Conservation (phyloP, 2,888 invertebrate species). For the Lasioglossum vierecki region DNA sequence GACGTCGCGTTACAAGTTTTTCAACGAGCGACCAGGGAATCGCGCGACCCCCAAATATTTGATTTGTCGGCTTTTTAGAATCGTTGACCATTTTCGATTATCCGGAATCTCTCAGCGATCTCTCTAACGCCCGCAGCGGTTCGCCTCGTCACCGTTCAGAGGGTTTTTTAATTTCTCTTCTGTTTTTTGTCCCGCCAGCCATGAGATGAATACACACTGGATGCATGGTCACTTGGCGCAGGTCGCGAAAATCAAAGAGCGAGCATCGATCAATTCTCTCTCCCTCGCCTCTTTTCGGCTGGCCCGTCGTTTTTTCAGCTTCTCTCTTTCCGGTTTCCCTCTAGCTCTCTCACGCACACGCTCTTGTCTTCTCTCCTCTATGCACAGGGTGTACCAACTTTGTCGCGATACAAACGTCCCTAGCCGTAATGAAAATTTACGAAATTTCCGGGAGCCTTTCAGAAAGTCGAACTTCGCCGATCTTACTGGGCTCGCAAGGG, state of each 20-base stretch:
- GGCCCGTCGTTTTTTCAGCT: neutral
- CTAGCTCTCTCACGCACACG: neutral
- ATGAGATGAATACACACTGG: constrained; percentile 69
- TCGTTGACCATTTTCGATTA: constrained; percentile 50
- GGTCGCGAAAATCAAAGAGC: constrained; percentile 70
- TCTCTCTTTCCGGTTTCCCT: constrained; percentile 15
- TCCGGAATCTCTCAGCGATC: constrained; percentile 46
- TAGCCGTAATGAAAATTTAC: neutral
- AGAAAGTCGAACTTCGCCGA: neutral
- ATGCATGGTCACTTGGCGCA: constrained; percentile 64
- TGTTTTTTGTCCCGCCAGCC: constrained; percentile 61
- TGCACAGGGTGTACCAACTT: neutral
- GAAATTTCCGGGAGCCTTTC: constrained; percentile 2
- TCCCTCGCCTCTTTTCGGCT: constrained; percentile 20
- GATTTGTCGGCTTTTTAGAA: constrained; percentile 44
- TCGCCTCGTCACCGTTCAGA: constrained; percentile 39
- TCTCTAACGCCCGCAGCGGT: constrained; percentile 31
- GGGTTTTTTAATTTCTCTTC: constrained; percentile 56
- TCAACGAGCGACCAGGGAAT: neutral
- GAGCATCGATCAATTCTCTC: constrained; percentile 63
- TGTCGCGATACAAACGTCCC: neutral
- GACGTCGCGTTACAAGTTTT: constrained; percentile 23
- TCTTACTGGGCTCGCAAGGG: neutral
- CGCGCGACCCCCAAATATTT: constrained; percentile 32
- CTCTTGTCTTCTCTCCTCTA: neutral